phyloP scores from a whole-genome alignment of 92 coral and sea anemone genomes.

The Muricea muricata region DNA sequence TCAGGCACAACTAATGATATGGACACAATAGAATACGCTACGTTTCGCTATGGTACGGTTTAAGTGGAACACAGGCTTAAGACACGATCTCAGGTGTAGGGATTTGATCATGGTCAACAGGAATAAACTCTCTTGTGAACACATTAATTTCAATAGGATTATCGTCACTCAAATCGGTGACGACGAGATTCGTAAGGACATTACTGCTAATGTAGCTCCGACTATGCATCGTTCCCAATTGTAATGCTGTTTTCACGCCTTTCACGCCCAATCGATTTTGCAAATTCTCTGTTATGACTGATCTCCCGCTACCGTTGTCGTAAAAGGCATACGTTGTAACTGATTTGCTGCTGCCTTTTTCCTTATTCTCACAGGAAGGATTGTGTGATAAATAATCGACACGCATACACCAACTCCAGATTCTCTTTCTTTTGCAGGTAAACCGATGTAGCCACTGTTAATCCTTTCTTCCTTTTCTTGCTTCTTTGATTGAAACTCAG shows the following conservation, averaged over 20 bases:
- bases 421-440: no score
- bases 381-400: constrained; percentile 53
- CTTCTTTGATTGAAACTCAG: no score
- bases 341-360: constrained; percentile 21
- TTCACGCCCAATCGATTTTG: constrained; percentile 28
- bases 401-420: background rate
- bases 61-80: no score
- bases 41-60: no score
- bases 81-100: constrained; percentile 45
- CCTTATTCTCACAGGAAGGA: constrained; percentile 64
- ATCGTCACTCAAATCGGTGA: constrained; percentile 26
- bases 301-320: constrained; percentile 72
- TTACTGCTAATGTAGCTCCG: no score
- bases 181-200: constrained; percentile 39
- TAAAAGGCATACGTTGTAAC: constrained; percentile 70
- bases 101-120: constrained; percentile 43
- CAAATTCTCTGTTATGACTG: constrained; percentile 53
- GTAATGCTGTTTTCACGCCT: no score
- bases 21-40: no score
- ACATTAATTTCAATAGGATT: constrained; percentile 42
- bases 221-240: constrained; percentile 41
- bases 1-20: no score
- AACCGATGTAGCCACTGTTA: no score
- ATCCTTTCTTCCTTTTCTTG: no score
- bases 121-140: no score